Evolutionary conservation across 2,797 vertebrate species (phyloP).

Genomic region (Anguilla pacifica): DNA sequence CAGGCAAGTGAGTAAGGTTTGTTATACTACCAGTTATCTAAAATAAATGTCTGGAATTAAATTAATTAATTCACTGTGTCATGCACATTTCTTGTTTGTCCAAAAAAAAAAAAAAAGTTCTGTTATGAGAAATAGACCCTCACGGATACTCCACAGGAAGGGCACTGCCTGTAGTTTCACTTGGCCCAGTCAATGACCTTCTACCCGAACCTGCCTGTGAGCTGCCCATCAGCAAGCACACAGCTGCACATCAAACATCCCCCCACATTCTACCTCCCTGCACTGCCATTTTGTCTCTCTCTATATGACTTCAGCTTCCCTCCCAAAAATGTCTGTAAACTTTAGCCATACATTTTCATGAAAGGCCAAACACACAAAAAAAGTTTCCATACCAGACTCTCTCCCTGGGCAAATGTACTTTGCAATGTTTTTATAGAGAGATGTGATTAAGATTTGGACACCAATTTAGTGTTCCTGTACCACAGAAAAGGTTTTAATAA

Average conservation of each 20-base stretch:
- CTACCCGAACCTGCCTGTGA: neutral
- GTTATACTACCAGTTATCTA: no score
- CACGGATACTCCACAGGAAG: neutral
- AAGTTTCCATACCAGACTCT: neutral
- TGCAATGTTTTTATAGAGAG: conserved; percentile 7
- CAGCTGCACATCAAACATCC: neutral
- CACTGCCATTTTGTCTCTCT: neutral
- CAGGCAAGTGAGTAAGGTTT: neutral
- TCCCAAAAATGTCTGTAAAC: neutral
- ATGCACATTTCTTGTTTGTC: neutral
- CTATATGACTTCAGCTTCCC: neutral
- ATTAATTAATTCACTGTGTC: neutral
- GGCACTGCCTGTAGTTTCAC: neutral
- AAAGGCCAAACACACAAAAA: neutral
- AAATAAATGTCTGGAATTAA: neutral
- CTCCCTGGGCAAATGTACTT: neutral
- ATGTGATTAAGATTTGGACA: conserved; percentile 9
- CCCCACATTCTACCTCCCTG: neutral
- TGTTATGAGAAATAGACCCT: neutral
- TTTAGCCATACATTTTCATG: neutral
- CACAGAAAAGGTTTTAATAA: neutral
- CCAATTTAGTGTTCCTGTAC: conserved; percentile 9
- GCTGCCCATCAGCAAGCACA: neutral
- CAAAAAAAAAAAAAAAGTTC: neutral
- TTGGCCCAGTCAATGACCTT: neutral